Conservation (phyloP, 2,888 invertebrate genomes). For the Cheilosia impressa region DNA sequence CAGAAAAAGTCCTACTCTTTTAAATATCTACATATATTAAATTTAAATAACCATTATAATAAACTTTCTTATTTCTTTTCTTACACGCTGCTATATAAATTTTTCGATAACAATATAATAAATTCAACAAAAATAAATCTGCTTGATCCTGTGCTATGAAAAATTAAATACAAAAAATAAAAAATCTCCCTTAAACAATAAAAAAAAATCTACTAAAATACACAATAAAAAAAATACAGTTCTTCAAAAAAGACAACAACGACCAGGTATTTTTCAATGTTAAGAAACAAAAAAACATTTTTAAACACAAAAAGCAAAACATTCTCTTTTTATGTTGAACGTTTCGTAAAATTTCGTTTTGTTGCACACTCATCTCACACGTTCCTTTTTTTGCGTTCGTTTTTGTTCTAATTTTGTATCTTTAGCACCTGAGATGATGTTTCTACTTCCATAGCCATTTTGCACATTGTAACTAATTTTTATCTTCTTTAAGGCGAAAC, state of each 20-base stretch:
- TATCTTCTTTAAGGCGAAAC: constrained; percentile 12
- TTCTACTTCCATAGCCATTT: constrained; percentile 41
- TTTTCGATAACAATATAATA: constrained; percentile 50
- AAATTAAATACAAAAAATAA: constrained; percentile 29
- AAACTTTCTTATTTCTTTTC: constrained; percentile 66
- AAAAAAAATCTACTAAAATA: constrained; percentile 36
- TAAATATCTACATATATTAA: not conserved
- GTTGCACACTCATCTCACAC: constrained; percentile 53
- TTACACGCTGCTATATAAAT: constrained; percentile 64
- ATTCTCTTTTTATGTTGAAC: constrained; percentile 44
- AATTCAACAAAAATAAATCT: constrained; percentile 32
- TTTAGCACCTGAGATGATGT: constrained; percentile 38
- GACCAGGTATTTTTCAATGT: constrained; percentile 80
- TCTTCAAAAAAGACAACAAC: constrained; percentile 84
- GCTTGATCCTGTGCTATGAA: constrained; percentile 66
- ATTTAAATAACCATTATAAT: constrained; percentile 9
- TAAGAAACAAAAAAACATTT: constrained; percentile 18
- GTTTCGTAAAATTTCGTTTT: constrained; percentile 17
- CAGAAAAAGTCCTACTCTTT: not conserved
- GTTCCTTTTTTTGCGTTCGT: constrained; percentile 28
- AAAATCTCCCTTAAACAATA: constrained; percentile 32
- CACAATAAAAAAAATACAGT: constrained; percentile 76
- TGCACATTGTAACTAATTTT: constrained; percentile 61
- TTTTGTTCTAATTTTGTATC: constrained; percentile 47
- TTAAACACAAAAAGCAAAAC: constrained; percentile 28